Conservation (phyloP, 2,113 vertebrate species). For the Seriola rivoliana region DNA sequence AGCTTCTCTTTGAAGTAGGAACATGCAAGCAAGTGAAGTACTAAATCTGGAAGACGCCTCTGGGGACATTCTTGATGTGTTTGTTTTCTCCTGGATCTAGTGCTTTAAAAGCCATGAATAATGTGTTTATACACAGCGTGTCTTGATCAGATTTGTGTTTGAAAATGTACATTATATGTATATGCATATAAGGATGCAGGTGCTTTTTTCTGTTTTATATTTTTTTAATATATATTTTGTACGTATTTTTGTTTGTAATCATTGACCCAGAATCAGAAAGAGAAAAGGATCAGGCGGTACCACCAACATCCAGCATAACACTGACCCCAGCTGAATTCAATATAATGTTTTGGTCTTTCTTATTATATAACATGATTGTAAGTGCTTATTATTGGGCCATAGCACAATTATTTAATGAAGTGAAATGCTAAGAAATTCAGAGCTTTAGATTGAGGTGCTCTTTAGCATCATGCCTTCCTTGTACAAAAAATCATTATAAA, state of each 20-base stretch:
- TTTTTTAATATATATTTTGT: neutral
- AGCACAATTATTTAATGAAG: conserved; percentile 16
- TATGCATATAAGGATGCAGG: neutral
- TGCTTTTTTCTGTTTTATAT: neutral
- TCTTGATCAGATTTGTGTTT: conserved; percentile 25
- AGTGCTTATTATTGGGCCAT: conserved; percentile 22
- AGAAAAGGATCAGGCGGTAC: neutral
- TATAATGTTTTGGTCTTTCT: neutral
- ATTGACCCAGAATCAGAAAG: conserved; percentile 36
- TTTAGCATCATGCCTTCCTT: neutral
- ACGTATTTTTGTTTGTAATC: conserved; percentile 11
- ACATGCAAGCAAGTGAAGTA: conserved; percentile 64
- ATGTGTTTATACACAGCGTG: conserved; percentile 20
- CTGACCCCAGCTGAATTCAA: conserved; percentile 27
- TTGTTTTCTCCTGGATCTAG: conserved; percentile 64
- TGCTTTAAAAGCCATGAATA: conserved; percentile 52
- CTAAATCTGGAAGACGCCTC: conserved; percentile 79
- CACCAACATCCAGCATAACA: neutral
- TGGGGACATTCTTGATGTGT: conserved; percentile 72
- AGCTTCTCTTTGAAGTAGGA: conserved; percentile 77
- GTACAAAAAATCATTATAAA: neutral
- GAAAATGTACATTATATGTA: conserved; percentile 6
- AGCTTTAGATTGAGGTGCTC: neutral
- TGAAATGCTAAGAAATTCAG: neutral
- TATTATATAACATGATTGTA: conserved; percentile 52